A percentile compares a stretch with the other conserved stretches of the same genome.
phyloP scores from a whole-genome alignment of 2,888 invertebrate genomes.

The Acrobasis repandana region DNA sequence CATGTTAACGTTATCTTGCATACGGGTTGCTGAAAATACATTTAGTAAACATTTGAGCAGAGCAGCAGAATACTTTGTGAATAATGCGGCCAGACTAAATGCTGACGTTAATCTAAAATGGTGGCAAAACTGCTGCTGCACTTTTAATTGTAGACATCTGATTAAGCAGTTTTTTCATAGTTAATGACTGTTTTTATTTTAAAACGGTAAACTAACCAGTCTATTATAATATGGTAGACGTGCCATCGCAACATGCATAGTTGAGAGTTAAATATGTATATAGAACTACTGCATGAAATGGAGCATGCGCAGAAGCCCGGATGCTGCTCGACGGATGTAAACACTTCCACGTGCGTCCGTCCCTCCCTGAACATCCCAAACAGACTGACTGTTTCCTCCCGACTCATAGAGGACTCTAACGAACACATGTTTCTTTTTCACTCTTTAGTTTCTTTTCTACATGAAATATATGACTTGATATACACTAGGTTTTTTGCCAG shows the following conservation, averaged over 20 bases:
- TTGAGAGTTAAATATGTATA: constrained; percentile 17
- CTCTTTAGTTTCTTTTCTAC: not conserved
- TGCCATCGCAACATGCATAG: constrained; percentile 15
- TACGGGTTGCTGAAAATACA: not conserved
- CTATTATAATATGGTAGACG: no score
- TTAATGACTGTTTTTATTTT: not conserved
- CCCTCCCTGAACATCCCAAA: constrained; percentile 43
- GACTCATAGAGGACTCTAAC: constrained; percentile 10
- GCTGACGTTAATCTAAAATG: not conserved
- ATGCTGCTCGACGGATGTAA: constrained; percentile 65
- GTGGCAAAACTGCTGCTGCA: not conserved
- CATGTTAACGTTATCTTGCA: constrained; percentile 1
- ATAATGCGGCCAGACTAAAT: not conserved
- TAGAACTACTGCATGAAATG: constrained; percentile 8
- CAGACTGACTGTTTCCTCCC: constrained; percentile 26
- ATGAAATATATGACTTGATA: not conserved
- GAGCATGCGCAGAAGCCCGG: constrained; percentile 44
- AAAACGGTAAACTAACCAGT: no score
- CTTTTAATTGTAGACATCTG: not conserved
- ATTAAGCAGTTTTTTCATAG: not conserved
- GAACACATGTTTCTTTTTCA: constrained; percentile 6
- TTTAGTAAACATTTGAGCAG: not conserved
- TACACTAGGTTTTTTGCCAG: no score
- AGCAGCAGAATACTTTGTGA: constrained; percentile 1
- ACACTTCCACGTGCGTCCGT: constrained; percentile 70